Evolutionary conservation across 2,113 vertebrate species (phyloP).

Genomic region (Pao palembangensis): DNA sequence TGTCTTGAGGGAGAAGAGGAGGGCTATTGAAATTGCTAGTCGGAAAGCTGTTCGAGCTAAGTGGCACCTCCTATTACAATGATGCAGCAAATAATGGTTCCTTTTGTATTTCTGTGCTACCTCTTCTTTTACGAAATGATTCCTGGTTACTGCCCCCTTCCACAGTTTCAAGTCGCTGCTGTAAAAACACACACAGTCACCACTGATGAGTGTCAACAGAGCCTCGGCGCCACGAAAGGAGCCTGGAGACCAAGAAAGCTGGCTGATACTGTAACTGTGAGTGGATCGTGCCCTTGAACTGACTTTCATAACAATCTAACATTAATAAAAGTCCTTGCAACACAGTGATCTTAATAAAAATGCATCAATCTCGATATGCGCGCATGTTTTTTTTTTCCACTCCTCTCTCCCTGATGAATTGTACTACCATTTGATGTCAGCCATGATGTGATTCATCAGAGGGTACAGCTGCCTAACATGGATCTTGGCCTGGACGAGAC

Average conservation of each 20-base stretch:
- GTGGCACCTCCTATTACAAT: constrained; percentile 56
- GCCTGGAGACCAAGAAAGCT: constrained; percentile 43
- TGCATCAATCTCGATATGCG: constrained; percentile 44
- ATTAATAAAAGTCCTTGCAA: constrained; percentile 56
- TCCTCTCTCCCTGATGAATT: constrained; percentile 44
- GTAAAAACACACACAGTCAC: constrained; percentile 47
- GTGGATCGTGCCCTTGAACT: constrained; percentile 40
- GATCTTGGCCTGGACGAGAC: constrained; percentile 60
- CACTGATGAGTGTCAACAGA: constrained; percentile 43
- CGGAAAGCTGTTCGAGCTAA: constrained; percentile 67
- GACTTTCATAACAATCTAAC: constrained; percentile 57
- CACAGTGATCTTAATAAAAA: constrained; percentile 64
- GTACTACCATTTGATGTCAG: constrained; percentile 55
- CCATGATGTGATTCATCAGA: constrained; percentile 59
- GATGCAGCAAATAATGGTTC: constrained; percentile 47
- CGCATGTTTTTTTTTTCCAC: constrained; percentile 17
- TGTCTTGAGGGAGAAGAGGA: constrained; percentile 36
- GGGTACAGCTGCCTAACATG: constrained; percentile 63
- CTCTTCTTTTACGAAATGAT: constrained; percentile 38
- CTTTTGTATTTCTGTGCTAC: constrained; percentile 38
- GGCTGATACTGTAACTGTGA: constrained; percentile 35
- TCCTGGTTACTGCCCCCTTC: constrained; percentile 27
- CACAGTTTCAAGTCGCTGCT: constrained; percentile 36
- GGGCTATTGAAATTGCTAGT: constrained; percentile 42
- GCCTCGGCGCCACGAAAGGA: constrained; percentile 33